Conservation (phyloP, 92 coral and sea anemone species). For the Hydrozoanthus gracilis region DNA sequence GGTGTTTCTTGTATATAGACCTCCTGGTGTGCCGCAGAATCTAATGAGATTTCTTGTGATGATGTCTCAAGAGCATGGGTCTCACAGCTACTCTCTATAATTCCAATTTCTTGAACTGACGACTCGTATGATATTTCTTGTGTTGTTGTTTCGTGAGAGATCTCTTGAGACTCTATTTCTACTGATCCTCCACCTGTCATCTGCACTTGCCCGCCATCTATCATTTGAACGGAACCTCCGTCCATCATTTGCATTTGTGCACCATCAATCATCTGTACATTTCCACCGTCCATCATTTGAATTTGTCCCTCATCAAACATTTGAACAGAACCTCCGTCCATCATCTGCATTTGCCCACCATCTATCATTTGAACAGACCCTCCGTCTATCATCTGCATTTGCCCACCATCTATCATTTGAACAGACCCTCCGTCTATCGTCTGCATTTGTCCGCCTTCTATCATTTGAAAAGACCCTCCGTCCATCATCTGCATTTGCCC, state of each 20-base stretch:
- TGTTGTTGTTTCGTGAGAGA: slow-evolving; percentile 6
- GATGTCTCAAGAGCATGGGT: slow-evolving; percentile 30
- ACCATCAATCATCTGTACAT: slow-evolving; percentile 15
- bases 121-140: slow-evolving; percentile 31
- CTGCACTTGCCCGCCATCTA: slow-evolving; percentile 8
- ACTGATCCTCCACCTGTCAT: slow-evolving; percentile 12
- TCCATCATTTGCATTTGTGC: slow-evolving; percentile 16
- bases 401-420: slow-evolving; percentile 16
- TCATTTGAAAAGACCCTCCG: slow-evolving; percentile 18
- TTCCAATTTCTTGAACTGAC: slow-evolving; percentile 20
- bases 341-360: neutral
- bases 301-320: neutral
- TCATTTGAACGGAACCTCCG: neutral
- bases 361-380: slow-evolving; percentile 24
- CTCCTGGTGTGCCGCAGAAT: slow-evolving; percentile 24
- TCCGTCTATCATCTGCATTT: slow-evolving; percentile 16
- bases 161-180: slow-evolving; percentile 2
- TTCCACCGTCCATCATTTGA: neutral
- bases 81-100: neutral
- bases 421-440: neutral
- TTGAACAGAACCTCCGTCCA: slow-evolving; percentile 5
- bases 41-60: slow-evolving; percentile 30
- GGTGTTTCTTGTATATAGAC: neutral
- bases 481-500: slow-evolving; percentile 14
- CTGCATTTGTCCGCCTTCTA: slow-evolving; percentile 23